A percentile compares a stretch with the other conserved stretches of the same genome.
Evolutionary conservation across 2,113 vertebrate species (phyloP).

Genomic region (Athene cunicularia): DNA sequence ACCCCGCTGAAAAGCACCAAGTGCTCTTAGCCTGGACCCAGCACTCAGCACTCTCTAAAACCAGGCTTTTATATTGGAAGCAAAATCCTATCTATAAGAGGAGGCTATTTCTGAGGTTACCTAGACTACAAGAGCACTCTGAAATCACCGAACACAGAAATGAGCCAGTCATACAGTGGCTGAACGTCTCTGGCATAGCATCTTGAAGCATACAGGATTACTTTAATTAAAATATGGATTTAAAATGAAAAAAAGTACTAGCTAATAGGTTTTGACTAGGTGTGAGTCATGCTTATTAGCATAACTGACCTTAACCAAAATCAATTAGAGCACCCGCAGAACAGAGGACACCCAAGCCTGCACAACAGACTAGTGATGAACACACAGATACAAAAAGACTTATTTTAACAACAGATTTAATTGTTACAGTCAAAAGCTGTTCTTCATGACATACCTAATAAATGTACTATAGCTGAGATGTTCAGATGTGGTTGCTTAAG

Average conservation of each 20-base stretch:
- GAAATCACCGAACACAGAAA: slow-evolving; percentile 18
- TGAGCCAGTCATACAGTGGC: background rate
- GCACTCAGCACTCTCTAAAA: background rate
- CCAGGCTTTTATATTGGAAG: background rate
- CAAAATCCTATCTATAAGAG: background rate
- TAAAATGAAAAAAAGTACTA: background rate
- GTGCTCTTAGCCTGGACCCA: background rate
- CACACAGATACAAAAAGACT: background rate
- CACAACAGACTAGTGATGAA: background rate
- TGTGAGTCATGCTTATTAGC: background rate
- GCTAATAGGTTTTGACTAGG: background rate
- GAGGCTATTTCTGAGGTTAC: slow-evolving; percentile 50
- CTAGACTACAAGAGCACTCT: slow-evolving; percentile 52
- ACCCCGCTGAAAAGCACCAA: background rate
- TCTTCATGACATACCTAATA: background rate
- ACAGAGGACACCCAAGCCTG: background rate
- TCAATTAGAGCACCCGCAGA: background rate
- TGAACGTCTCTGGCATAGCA: background rate
- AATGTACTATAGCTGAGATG: background rate
- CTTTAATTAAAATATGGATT: background rate
- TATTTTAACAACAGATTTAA: background rate
- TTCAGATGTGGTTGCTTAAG: background rate
- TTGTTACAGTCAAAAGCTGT: background rate
- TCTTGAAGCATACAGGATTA: background rate
- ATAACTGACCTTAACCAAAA: background rate